Base-by-base conservation (phyloP, 2,888 invertebrate species). In the Rhaphigaster nebulosa region DNA sequence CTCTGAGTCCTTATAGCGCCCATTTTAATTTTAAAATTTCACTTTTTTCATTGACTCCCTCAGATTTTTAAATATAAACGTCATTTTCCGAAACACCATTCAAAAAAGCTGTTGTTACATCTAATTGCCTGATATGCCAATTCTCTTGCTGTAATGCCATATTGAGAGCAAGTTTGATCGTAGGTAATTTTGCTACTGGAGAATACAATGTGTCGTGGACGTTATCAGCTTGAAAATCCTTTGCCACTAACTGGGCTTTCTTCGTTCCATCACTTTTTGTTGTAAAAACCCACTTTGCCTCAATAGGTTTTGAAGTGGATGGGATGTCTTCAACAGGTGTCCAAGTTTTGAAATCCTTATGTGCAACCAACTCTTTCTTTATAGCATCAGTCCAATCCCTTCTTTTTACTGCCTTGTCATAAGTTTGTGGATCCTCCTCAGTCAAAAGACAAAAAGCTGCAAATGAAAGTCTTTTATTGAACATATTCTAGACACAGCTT, bases 321-420 rank as follows among this genome's bases (percentile, higher is more conserved):
- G 26, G n/a, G 26, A 23, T 70, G 70, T 70, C 70, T 76, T 76
- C 76, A 76, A 29, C 76, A n/a, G 76, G 76, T 34, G 76, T 76
- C 76, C 76, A 76, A 76, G 76, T 76, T 76, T 76, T 76, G 38
- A 76, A 76, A 76, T 76, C 15, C 76, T 76, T 23, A 76, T 76
- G 29, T 76, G 76, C 23, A 41, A 15, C 76, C 76, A 76, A 76
- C 76, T 34, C 76, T 76, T 76, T 76, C 26, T 18, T 76, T 76
- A 76, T 76, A 76, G 29, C 38, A 76, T 76, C 29, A 34, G 23
- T 76, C 29, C 76, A 76, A 76, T 34, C 34, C 76, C n/a, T n/a
- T n/a, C 34, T 15, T 76, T 41, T 56, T 56, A 56, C 26, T 56
- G 56, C 26, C 4, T 56, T 8, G 5, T 56, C 26, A 56, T 56